These are phyloP conservation scores for Romanogobio albipinnatus DNA, from an alignment of 2,113 vertebrate species.

Conservation along the genomic window DNA sequence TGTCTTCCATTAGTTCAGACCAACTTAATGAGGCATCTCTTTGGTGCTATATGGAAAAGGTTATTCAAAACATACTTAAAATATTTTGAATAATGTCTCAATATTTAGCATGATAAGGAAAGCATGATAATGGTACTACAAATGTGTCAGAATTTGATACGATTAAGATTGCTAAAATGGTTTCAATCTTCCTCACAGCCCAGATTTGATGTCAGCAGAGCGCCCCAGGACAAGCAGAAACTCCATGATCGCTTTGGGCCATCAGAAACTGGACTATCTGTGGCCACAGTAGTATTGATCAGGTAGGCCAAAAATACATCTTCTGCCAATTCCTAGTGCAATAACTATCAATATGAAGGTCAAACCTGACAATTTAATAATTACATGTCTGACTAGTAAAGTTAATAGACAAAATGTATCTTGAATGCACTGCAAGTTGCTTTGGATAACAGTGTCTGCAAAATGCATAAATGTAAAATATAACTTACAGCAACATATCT, in stretches of 20 bases:
- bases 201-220: constrained; percentile 73
- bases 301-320: constrained; percentile 51
- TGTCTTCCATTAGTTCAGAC: neutral
- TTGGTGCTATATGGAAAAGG: neutral
- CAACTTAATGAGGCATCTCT: neutral
- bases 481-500: neutral
- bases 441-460: neutral
- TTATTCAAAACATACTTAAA: neutral
- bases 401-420: neutral
- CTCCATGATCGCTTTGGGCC: constrained; percentile 82
- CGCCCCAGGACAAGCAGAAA: constrained; percentile 77
- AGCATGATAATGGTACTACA: neutral
- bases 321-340: neutral
- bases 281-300: constrained; percentile 69
- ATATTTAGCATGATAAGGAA: neutral
- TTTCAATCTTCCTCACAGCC: constrained; percentile 66
- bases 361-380: neutral
- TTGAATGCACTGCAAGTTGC: neutral
- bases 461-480: neutral
- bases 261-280: constrained; percentile 73
- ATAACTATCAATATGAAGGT: neutral
- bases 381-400: neutral
- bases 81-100: neutral
- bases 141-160: neutral
- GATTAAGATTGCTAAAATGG: neutral